Evolutionary conservation across 2,888 invertebrate genomes (phyloP).

Genomic region (Alloplasta piceator): DNA sequence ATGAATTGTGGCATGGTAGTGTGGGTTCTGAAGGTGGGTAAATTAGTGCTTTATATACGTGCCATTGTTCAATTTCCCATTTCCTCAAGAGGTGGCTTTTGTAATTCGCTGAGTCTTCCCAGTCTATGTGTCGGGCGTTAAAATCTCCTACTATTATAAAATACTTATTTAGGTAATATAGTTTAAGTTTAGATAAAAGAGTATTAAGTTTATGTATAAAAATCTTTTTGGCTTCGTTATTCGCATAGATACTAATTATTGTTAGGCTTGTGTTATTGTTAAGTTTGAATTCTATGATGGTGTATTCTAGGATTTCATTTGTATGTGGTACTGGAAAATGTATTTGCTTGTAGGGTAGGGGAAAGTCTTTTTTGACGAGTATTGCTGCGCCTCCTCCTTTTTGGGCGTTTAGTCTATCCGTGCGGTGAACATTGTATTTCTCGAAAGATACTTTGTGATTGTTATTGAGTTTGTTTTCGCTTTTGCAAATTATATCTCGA

Average conservation of each 20-base stretch:
- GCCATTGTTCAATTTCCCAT: slow-evolving; percentile 11
- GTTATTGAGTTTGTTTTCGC: slow-evolving; percentile 1
- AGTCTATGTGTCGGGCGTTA: slow-evolving; percentile 7
- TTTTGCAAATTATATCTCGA: slow-evolving; percentile 8
- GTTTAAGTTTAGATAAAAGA: neutral
- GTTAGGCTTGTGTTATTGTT: neutral
- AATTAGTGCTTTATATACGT: no score
- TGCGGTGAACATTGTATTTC: slow-evolving; percentile 13
- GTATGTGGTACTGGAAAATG: neutral
- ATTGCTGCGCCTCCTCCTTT: slow-evolving; percentile 29
- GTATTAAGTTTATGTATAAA: slow-evolving; percentile 12
- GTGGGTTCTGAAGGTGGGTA: no score
- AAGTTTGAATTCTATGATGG: slow-evolving; percentile 1
- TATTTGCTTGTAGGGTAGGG: slow-evolving; percentile 1
- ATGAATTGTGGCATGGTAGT: no score
- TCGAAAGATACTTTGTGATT: slow-evolving; percentile 10
- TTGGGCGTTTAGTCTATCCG: slow-evolving; percentile 14
- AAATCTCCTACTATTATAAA: neutral
- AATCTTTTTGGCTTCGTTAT: slow-evolving; percentile 12
- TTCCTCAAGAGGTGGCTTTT: neutral
- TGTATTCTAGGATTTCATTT: neutral
- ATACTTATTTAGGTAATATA: neutral
- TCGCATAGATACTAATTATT: slow-evolving; percentile 8
- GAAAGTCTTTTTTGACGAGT: slow-evolving; percentile 20
- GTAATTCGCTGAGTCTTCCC: neutral